Conservation (phyloP, 30 jellyfish, hydroid and myxozoan species). For the Hydractinia echinata region DNA sequence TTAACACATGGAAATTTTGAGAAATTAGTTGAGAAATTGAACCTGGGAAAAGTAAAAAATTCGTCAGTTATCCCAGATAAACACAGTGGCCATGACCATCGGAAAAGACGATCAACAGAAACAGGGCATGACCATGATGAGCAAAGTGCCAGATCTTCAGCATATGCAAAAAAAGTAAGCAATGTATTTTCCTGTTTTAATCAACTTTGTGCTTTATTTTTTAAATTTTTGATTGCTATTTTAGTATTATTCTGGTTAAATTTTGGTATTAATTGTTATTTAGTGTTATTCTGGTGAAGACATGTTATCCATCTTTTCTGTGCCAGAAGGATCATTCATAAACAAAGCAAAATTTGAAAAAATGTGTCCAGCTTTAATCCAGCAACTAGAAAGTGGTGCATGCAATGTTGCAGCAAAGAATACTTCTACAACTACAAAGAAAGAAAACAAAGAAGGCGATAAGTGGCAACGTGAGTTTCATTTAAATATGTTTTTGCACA, state of each 20-base stretch:
- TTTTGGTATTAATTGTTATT: background rate
- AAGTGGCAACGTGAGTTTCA: constrained; percentile 70
- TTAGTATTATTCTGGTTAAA: too few species aligned
- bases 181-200: too few species aligned
- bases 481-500: too few species aligned
- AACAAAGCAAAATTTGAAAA: constrained; percentile 42
- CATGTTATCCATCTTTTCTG: constrained; percentile 42
- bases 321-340: constrained; percentile 35
- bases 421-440: constrained; percentile 16
- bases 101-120: constrained; percentile 58
- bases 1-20: constrained; percentile 53
- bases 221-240: background rate
- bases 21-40: constrained; percentile 51
- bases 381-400: constrained; percentile 82
- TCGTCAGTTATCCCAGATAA: background rate
- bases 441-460: constrained; percentile 29
- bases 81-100: constrained; percentile 43
- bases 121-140: constrained; percentile 4
- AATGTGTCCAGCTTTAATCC: constrained; percentile 71
- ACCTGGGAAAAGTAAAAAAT: constrained; percentile 46
- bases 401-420: constrained; percentile 26
- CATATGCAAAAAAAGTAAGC: too few species aligned
- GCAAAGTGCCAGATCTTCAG: too few species aligned
- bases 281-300: constrained; percentile 78
- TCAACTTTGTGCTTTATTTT: background rate